Percentiles rank a stretch among this genome's conserved stretches.
Evolutionary conservation across 2,888 invertebrate genomes (phyloP).

Genomic region (Choreutis nemorana): DNA sequence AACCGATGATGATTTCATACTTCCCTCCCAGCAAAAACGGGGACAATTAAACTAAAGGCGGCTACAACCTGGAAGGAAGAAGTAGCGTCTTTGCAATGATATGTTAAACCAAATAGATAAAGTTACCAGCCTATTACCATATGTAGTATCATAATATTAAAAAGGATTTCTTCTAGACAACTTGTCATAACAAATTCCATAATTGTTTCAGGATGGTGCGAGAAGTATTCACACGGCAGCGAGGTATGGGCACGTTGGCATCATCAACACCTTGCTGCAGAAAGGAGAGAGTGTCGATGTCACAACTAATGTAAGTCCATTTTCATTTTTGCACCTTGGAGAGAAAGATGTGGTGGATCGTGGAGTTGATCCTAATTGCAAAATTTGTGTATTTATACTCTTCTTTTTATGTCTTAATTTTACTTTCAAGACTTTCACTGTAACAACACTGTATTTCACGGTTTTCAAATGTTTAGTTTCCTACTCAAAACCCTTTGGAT

Average conservation of each 20-base stretch:
- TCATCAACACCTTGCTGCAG: slow-evolving; percentile 93
- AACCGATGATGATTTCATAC: too few species aligned
- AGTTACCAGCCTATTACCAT: too few species aligned
- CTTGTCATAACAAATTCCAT: too few species aligned
- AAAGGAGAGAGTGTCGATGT: slow-evolving; percentile 98
- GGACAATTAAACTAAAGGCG: too few species aligned
- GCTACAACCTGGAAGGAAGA: too few species aligned
- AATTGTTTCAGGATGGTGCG: slow-evolving; percentile 79
- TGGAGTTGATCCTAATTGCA: not conserved
- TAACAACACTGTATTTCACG: not conserved
- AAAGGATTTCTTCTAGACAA: too few species aligned
- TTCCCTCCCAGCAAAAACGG: too few species aligned
- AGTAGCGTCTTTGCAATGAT: too few species aligned
- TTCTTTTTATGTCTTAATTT: not conserved
- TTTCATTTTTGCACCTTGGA: not conserved
- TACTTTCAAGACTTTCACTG: not conserved
- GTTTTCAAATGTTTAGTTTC: not conserved
- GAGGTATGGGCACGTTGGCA: slow-evolving; percentile 95
- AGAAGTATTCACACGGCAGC: slow-evolving; percentile 98
- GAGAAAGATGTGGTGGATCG: not conserved
- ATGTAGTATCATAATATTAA: too few species aligned
- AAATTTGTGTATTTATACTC: too few species aligned
- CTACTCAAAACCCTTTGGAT: not conserved
- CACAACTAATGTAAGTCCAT: slow-evolving; percentile 83
- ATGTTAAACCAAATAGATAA: too few species aligned